These are phyloP conservation scores for Phrynosoma platyrhinos DNA, from an alignment of 2,113 vertebrate species.

Conservation along the genomic window DNA sequence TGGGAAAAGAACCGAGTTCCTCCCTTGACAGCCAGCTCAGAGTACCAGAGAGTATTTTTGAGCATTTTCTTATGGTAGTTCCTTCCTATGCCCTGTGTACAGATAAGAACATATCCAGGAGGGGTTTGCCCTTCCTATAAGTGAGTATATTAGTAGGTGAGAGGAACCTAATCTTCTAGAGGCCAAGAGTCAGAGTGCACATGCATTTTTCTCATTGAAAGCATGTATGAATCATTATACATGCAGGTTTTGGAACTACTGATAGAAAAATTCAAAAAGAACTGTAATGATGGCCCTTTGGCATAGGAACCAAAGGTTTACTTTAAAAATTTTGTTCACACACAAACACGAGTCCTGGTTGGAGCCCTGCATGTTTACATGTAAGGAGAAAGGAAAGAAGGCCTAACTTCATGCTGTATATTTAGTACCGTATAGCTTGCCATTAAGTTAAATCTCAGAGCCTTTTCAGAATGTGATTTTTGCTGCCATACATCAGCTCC, in stretches of 20 bases:
- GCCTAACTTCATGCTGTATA: neutral
- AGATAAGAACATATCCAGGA: neutral
- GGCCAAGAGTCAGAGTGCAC: neutral
- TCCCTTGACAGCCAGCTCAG: neutral
- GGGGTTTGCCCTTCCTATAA: neutral
- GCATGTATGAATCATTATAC: neutral
- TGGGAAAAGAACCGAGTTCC: neutral
- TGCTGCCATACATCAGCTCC: neutral
- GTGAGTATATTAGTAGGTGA: neutral
- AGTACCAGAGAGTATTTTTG: neutral
- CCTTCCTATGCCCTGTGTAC: neutral
- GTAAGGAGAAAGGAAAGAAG: neutral
- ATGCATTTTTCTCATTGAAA: neutral
- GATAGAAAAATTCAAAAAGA: neutral
- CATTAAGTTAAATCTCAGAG: neutral
- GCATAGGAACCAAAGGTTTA: too few relatives aligned
- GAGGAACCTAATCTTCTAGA: neutral
- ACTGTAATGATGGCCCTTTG: neutral
- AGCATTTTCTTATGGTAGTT: neutral
- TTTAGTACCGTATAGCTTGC: neutral
- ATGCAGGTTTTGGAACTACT: neutral
- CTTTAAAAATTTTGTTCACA: too few relatives aligned
- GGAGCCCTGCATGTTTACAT: neutral
- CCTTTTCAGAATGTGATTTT: neutral
- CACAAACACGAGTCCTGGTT: neutral